Evolutionary conservation across 2,113 vertebrate genomes (phyloP), one percentile per base, ranked within the genome.

Genomic region (Oryctolagus cuniculus): DNA sequence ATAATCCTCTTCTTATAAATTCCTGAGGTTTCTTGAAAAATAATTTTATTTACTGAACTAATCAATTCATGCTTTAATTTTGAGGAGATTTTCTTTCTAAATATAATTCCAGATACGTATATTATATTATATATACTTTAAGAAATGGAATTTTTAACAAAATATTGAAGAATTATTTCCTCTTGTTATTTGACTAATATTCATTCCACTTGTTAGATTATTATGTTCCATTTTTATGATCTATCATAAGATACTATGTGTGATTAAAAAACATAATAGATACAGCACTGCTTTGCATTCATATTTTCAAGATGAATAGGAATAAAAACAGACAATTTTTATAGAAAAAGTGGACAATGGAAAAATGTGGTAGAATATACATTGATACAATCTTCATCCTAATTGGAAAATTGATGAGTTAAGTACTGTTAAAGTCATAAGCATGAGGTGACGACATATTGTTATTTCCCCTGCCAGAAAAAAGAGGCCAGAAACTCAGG

Each of bases 381-480:
- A 74, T 80, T 36, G 96, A 90, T 64, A 95, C 84, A 96, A 96
- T 90, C 3, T 61, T 96, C 87, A 85, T 93, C 93, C 29, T 87
- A 75, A 94, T 94, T 93, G 96, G 78, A 94, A 95, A 96, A 97
- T 58, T 53, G 84, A 44, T 95, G 78, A 96, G 96, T 7, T 92
- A 93, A 97, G 72, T 25, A 67, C 64, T 24, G 53, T 87, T 82
- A 97, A 97, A 95, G 89, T 97, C 91, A 91, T 95, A 97, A 1
- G n/a, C 34, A 80, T 97, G 97, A 97, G 27, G 31, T 91, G 91
- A 95, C 73, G 77, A 72, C 0, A 0, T 31, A 87, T 93, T 0
- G 0, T 63, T 97, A 87, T 38, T n/a, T 89, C 19, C 55, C 58
- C 44, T 88, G 79, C 70, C 94, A 96, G 72, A 93, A 97, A 96